A percentile compares a stretch with the other conserved stretches of the same genome.
Evolutionary conservation across 2,888 invertebrate species (phyloP).

Genomic region (Drosophila pegasa): DNA sequence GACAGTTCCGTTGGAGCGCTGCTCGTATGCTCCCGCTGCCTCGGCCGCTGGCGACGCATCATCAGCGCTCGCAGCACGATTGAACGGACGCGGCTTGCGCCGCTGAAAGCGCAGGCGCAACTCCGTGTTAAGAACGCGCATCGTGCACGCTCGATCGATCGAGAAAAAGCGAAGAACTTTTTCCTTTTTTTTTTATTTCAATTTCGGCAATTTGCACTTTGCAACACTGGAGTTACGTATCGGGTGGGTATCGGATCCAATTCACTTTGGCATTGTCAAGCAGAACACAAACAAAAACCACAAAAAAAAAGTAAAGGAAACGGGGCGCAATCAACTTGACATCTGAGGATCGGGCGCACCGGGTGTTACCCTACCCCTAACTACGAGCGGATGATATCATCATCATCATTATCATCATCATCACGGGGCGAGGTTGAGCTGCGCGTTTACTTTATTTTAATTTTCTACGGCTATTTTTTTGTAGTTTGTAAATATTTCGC

Average conservation of each 20-base stretch:
- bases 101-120: slow-evolving; percentile 75
- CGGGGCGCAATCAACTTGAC: slow-evolving; percentile 41
- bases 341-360: slow-evolving; percentile 43
- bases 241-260: slow-evolving; percentile 30
- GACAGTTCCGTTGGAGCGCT: slow-evolving; percentile 29
- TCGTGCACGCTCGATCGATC: slow-evolving; percentile 29
- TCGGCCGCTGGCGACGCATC: slow-evolving; percentile 54
- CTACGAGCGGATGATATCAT: slow-evolving; percentile 42
- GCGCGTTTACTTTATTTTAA: slow-evolving; percentile 20
- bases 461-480: slow-evolving; percentile 6
- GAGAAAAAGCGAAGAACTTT: not conserved
- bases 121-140: slow-evolving; percentile 77
- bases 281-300: slow-evolving; percentile 1
- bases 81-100: slow-evolving; percentile 76
- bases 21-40: slow-evolving; percentile 21
- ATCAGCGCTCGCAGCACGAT: slow-evolving; percentile 75
- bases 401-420: too few species aligned
- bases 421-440: slow-evolving; percentile 23
- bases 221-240: slow-evolving; percentile 47
- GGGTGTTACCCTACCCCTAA: slow-evolving; percentile 2
- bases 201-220: not conserved
- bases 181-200: not conserved
- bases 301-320: not conserved
- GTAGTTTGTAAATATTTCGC: slow-evolving; percentile 64
- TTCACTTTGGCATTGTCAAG: slow-evolving; percentile 11